These are phyloP conservation scores for Strix uralensis DNA, from an alignment of 2,113 vertebrate genomes.

Conservation along the genomic window DNA sequence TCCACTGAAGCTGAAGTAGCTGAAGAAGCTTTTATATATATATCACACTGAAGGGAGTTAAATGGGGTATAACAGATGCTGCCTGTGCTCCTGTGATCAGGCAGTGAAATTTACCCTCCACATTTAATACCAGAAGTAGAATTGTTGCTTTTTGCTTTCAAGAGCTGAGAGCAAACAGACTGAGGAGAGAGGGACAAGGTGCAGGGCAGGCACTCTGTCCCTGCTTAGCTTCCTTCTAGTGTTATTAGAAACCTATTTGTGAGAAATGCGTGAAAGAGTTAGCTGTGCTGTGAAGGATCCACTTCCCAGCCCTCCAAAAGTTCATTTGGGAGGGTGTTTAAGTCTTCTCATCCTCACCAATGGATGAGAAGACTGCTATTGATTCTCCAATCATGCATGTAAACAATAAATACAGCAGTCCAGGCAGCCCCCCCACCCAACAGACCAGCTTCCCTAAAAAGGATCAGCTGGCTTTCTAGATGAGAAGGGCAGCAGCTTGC, in stretches of 20 bases:
- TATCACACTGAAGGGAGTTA: constrained; percentile 70
- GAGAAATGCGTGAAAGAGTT: background rate
- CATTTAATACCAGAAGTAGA: background rate
- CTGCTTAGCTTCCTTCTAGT: background rate
- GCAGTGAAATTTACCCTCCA: constrained; percentile 26
- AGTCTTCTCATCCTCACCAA: background rate
- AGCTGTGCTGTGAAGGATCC: background rate
- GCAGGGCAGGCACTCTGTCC: background rate
- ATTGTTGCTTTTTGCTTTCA: background rate
- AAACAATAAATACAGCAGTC: background rate
- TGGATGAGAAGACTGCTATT: background rate
- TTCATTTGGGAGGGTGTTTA: background rate
- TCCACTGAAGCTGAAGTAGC: constrained; percentile 72
- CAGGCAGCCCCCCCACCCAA: background rate
- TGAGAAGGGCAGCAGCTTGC: background rate
- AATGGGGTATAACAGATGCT: constrained; percentile 78
- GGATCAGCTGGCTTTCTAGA: background rate
- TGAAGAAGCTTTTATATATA: constrained; percentile 65
- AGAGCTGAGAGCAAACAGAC: background rate
- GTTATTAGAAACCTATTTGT: background rate
- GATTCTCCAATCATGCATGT: background rate
- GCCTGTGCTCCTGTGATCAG: constrained; percentile 68
- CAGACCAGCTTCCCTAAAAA: background rate
- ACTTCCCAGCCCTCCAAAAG: background rate
- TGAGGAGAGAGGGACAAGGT: background rate